phyloP scores from a whole-genome alignment of 2,888 invertebrate species.

The Amblyjoppa fuscipennis region DNA sequence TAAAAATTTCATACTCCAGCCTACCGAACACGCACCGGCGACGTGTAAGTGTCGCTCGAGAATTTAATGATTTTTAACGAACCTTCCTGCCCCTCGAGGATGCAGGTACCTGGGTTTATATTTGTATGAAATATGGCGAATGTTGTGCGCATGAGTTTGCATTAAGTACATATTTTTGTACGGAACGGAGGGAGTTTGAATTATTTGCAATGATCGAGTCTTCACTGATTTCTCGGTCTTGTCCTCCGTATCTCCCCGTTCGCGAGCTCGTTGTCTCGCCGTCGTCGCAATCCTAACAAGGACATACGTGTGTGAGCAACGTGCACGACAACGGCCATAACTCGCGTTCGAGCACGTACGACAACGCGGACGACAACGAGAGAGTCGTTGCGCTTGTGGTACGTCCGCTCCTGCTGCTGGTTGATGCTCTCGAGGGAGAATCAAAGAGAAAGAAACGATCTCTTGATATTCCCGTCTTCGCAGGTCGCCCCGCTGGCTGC shows the following conservation, averaged over 20 bases:
- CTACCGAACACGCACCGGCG: slow-evolving; percentile 10
- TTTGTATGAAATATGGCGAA: slow-evolving; percentile 31
- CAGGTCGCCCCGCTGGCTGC: slow-evolving; percentile 80
- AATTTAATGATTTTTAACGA: slow-evolving; percentile 39
- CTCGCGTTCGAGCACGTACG: slow-evolving; percentile 75
- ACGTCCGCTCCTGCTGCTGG: slow-evolving; percentile 26
- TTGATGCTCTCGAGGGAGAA: slow-evolving; percentile 51
- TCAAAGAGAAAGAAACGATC: slow-evolving; percentile 71
- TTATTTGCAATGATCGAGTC: slow-evolving; percentile 41
- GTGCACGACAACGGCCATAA: slow-evolving; percentile 73
- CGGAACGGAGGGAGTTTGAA: slow-evolving; percentile 1
- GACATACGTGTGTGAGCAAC: slow-evolving; percentile 70
- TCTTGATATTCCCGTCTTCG: slow-evolving; percentile 79
- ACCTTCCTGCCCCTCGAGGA: background rate
- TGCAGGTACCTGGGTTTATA: slow-evolving; percentile 5
- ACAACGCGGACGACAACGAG: slow-evolving; percentile 71
- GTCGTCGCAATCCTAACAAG: slow-evolving; percentile 69
- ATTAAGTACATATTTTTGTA: background rate
- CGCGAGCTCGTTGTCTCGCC: slow-evolving; percentile 45
- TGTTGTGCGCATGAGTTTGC: background rate
- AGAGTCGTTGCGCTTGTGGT: slow-evolving; percentile 56
- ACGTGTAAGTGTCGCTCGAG: slow-evolving; percentile 44
- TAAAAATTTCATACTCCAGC: background rate
- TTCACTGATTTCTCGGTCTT: slow-evolving; percentile 52
- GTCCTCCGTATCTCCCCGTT: slow-evolving; percentile 15